Evolutionary conservation across 2,888 invertebrate species (phyloP).

Genomic region (Anorthoa munda): DNA sequence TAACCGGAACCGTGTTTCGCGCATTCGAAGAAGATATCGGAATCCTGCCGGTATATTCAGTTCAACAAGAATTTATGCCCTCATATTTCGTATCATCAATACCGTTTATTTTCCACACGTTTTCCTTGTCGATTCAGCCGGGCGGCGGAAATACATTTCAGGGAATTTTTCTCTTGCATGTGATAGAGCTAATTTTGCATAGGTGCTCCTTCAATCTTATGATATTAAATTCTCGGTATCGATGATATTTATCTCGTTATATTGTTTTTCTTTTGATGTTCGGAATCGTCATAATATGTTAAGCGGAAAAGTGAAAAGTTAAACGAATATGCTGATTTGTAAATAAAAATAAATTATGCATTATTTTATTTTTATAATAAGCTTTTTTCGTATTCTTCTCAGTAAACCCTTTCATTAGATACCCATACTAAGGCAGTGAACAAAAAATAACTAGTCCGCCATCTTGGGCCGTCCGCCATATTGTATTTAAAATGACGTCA

Average conservation of each 20-base stretch:
- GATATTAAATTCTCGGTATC: slow-evolving; percentile 49
- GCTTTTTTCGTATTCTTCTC: too few relatives aligned
- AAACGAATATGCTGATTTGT: neutral
- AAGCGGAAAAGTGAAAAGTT: slow-evolving; percentile 1
- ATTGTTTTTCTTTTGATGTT: slow-evolving; percentile 24
- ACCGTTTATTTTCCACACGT: slow-evolving; percentile 76
- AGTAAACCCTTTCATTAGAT: too few relatives aligned
- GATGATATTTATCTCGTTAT: slow-evolving; percentile 41
- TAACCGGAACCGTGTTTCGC: slow-evolving; percentile 53
- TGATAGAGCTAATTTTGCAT: slow-evolving; percentile 69
- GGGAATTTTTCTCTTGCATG: slow-evolving; percentile 66
- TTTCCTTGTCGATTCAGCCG: slow-evolving; percentile 74
- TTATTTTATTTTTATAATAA: too few relatives aligned
- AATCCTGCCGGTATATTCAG: slow-evolving; percentile 66
- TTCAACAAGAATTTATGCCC: slow-evolving; percentile 75
- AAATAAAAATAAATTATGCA: neutral
- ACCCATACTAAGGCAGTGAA: too few relatives aligned
- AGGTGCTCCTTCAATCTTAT: slow-evolving; percentile 58
- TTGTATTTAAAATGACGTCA: too few relatives aligned
- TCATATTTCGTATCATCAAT: slow-evolving; percentile 78
- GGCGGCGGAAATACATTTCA: slow-evolving; percentile 68
- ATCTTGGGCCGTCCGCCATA: too few relatives aligned
- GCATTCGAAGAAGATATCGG: slow-evolving; percentile 60
- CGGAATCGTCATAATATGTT: too few relatives aligned
- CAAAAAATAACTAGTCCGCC: too few relatives aligned